Evolutionary conservation across 2,888 invertebrate genomes (phyloP).

Genomic region (Meiosimyza decipiens): DNA sequence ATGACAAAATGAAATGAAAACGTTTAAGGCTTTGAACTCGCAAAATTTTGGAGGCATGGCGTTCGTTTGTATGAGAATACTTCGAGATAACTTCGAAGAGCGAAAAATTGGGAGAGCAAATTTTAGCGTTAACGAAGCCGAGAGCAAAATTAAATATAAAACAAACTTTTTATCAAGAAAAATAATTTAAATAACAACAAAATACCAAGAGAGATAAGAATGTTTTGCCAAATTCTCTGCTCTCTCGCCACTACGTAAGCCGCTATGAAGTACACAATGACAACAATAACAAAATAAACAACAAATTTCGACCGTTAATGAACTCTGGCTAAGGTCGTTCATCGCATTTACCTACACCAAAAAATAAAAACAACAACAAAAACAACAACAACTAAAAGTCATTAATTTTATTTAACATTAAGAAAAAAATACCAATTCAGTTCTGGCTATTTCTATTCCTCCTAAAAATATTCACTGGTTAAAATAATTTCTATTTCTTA

Average conservation of each 20-base stretch:
- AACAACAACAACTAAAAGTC: too few species aligned
- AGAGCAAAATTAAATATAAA: not conserved
- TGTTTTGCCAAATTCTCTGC: too few species aligned
- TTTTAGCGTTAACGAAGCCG: not conserved
- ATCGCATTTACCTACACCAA: too few species aligned
- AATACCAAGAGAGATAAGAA: not conserved
- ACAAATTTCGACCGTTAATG: not conserved
- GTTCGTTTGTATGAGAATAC: not conserved
- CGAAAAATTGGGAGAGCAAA: not conserved
- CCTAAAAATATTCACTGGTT: too few species aligned
- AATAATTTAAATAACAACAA: not conserved
- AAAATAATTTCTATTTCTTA: too few species aligned
- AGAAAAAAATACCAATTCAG: too few species aligned
- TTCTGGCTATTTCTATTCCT: too few species aligned
- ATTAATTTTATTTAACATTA: too few species aligned
- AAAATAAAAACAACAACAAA: too few species aligned
- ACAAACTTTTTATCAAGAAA: not conserved
- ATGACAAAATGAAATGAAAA: too few species aligned
- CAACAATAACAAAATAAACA: not conserved
- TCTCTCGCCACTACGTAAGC: too few species aligned
- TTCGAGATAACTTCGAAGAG: not conserved
- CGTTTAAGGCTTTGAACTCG: not conserved
- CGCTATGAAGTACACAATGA: not conserved
- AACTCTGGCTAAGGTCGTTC: slow-evolving; percentile 1
- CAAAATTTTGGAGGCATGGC: not conserved